phyloP scores from a whole-genome alignment of 2,888 invertebrate species.

The Drosophila robusta region DNA sequence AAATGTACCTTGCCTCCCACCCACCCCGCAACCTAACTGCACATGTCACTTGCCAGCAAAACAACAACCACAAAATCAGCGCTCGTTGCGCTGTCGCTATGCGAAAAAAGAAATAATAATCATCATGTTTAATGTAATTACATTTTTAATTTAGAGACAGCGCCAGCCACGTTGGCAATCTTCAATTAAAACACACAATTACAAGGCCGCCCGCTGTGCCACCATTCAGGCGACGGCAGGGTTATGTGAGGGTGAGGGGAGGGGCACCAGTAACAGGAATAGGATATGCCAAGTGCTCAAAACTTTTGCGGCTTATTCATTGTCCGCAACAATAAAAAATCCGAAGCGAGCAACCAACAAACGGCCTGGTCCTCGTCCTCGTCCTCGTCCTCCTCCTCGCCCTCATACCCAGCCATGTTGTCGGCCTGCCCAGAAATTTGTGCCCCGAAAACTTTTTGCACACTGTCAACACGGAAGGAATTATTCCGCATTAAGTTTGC shows the following conservation, averaged over 20 bases:
- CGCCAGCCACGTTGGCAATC: slow-evolving; percentile 67
- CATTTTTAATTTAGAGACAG: slow-evolving; percentile 74
- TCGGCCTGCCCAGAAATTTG: slow-evolving; percentile 59
- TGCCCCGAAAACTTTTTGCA: slow-evolving; percentile 73
- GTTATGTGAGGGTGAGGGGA: background rate
- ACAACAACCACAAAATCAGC: slow-evolving; percentile 23
- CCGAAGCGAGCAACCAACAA: slow-evolving; percentile 37
- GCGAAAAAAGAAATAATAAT: slow-evolving; percentile 46
- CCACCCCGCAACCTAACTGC: background rate
- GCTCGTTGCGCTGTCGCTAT: slow-evolving; percentile 28
- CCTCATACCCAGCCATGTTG: slow-evolving; percentile 20
- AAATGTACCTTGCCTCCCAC: slow-evolving; percentile 18
- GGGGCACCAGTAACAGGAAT: slow-evolving; percentile 57
- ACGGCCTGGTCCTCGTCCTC: slow-evolving; percentile 13
- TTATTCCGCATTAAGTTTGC: slow-evolving; percentile 82
- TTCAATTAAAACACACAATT: slow-evolving; percentile 78
- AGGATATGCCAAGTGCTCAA: slow-evolving; percentile 78
- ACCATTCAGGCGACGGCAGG: background rate
- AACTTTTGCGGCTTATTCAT: slow-evolving; percentile 79
- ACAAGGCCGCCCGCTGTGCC: slow-evolving; percentile 60
- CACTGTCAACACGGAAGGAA: slow-evolving; percentile 82
- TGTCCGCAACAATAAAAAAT: slow-evolving; percentile 71
- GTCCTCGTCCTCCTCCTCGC: background rate
- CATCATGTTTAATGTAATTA: slow-evolving; percentile 78
- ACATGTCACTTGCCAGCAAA: slow-evolving; percentile 31